A percentile compares a stretch with the other conserved stretches of the same genome.
phyloP scores from a whole-genome alignment of 1,140 invertebrate species.

The Saccostrea glomerata region DNA sequence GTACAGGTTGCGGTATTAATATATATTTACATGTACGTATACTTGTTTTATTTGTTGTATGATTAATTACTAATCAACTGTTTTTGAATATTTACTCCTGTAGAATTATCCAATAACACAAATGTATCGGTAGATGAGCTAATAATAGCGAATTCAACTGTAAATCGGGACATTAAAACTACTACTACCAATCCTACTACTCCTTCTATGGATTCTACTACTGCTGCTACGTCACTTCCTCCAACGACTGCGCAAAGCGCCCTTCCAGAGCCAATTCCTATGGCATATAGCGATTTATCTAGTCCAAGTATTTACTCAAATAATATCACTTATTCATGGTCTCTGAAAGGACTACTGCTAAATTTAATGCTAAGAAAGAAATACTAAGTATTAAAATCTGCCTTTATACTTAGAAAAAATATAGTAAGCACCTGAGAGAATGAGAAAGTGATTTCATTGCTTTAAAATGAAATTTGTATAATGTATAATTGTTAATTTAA shows the following conservation, averaged over 20 bases:
- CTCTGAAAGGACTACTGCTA: too few species aligned
- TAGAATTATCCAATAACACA: conserved; percentile 12
- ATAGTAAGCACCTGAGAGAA: not conserved
- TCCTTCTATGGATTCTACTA: not conserved
- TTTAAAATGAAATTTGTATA: too few species aligned
- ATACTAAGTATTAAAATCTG: too few species aligned
- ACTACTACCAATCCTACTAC: not conserved
- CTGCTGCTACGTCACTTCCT: not conserved
- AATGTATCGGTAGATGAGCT: conserved; percentile 8
- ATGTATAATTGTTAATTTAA: too few species aligned
- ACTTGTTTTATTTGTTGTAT: too few species aligned
- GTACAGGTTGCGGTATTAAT: too few species aligned
- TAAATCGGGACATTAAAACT: not conserved
- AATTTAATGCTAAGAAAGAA: too few species aligned
- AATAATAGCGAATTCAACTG: not conserved
- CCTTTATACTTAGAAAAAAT: not conserved
- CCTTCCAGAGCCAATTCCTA: not conserved
- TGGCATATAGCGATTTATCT: not conserved
- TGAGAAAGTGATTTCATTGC: not conserved
- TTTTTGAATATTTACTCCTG: not conserved
- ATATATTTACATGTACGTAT: too few species aligned
- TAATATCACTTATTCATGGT: not conserved
- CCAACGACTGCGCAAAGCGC: conserved; percentile 3
- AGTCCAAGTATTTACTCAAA: not conserved
- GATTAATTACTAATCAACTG: not conserved